Percentiles rank a stretch among this genome's conserved stretches.
Conservation (phyloP, 2,797 vertebrate species). For the Xerus rutilus region DNA sequence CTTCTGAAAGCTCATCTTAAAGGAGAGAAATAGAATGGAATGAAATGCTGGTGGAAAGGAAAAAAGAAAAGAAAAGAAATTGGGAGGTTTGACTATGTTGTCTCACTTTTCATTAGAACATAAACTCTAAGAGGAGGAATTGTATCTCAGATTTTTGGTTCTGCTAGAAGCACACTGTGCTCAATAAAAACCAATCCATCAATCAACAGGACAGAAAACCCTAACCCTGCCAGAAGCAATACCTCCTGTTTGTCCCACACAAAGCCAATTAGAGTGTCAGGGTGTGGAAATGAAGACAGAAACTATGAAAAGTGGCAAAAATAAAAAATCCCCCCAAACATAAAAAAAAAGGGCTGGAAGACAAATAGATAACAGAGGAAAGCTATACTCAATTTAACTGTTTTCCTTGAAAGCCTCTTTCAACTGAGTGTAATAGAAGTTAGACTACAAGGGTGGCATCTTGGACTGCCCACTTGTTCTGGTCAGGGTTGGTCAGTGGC, state of each 20-base stretch:
- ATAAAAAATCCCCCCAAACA: neutral
- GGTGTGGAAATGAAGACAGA: constrained; percentile 45
- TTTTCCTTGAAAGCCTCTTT: neutral
- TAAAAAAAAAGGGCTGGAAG: constrained; percentile 33
- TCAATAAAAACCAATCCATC: constrained; percentile 79
- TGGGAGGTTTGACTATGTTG: neutral
- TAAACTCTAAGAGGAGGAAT: constrained; percentile 55
- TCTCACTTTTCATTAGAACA: constrained; percentile 64
- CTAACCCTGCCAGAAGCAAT: constrained; percentile 62
- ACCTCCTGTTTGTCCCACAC: constrained; percentile 65
- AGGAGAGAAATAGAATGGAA: neutral
- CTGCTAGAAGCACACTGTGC: constrained; percentile 67
- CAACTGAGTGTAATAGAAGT: neutral
- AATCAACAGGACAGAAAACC: constrained; percentile 75
- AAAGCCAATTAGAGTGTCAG: constrained; percentile 64
- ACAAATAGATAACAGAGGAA: neutral
- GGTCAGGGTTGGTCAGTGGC: neutral
- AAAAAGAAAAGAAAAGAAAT: neutral
- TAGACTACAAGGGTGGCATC: neutral
- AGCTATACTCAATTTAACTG: neutral
- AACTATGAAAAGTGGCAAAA: constrained; percentile 55
- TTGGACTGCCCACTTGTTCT: neutral
- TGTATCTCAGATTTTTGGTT: constrained; percentile 67
- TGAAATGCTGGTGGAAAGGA: neutral
- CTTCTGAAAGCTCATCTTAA: neutral